Conservation (phyloP, 2,113 vertebrate genomes). For the Vimba vimba region DNA sequence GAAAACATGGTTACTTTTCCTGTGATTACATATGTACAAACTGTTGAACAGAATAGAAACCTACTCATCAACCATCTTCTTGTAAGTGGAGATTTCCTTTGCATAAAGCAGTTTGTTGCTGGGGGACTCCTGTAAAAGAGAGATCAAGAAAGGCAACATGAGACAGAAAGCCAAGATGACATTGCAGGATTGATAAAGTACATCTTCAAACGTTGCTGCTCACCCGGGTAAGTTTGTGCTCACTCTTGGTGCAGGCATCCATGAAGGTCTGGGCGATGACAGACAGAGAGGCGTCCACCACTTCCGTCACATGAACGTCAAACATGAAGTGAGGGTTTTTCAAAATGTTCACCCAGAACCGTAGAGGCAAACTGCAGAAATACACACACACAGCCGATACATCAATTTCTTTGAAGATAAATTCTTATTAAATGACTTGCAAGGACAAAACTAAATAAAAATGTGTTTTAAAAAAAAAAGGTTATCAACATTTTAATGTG, state of each 20-base stretch:
- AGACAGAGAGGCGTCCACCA: slow-evolving; percentile 94
- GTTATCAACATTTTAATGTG: background rate
- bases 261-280: slow-evolving; percentile 98
- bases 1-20: background rate
- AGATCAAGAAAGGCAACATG: background rate
- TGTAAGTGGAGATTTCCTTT: slow-evolving; percentile 97
- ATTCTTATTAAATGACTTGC: background rate
- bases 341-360: slow-evolving; percentile 97
- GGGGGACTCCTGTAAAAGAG: slow-evolving; percentile 85
- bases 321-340: slow-evolving; percentile 97
- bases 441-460: background rate
- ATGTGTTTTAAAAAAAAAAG: no score
- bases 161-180: background rate
- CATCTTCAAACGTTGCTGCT: slow-evolving; percentile 31
- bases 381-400: background rate
- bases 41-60: slow-evolving; percentile 62
- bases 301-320: slow-evolving; percentile 92
- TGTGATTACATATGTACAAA: background rate
- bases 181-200: background rate
- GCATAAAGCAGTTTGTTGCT: slow-evolving; percentile 98
- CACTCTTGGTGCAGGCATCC: slow-evolving; percentile 97
- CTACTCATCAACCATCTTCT: slow-evolving; percentile 99
- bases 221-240: slow-evolving; percentile 97
- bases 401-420: background rate
- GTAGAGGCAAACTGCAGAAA: slow-evolving; percentile 83